These are phyloP conservation scores for Ursus arctos DNA, from an alignment of 2,113 vertebrate genomes.

Conservation along the genomic window DNA sequence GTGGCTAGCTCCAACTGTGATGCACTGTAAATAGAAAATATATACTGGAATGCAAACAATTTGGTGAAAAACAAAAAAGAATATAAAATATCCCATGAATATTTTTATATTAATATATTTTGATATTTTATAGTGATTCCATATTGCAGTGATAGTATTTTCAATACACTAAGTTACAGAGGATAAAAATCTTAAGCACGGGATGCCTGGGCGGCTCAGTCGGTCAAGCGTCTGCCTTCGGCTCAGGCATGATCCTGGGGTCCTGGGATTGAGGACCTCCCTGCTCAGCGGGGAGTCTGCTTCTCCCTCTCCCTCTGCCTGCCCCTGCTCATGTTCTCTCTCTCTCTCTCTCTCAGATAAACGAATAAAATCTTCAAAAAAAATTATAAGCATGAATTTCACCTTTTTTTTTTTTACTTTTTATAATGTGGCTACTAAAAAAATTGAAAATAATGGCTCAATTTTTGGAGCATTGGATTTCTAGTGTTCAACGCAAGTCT, in stretches of 20 bases:
- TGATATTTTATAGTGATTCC: not conserved
- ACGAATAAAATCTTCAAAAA: not conserved
- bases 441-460: not conserved
- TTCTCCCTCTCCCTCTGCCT: too few species aligned
- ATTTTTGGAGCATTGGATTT: not conserved
- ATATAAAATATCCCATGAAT: not conserved
- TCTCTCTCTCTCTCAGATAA: not conserved
- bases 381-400: not conserved
- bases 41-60: not conserved
- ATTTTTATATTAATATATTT: constrained; percentile 5
- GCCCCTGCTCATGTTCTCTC: too few species aligned
- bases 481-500: not conserved
- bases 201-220: too few species aligned
- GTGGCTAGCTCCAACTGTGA: not conserved
- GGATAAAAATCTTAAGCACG: not conserved
- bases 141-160: not conserved
- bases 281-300: too few species aligned
- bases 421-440: not conserved
- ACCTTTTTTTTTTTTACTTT: not conserved
- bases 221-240: too few species aligned
- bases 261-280: too few species aligned
- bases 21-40: not conserved
- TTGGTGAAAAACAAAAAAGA: not conserved
- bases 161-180: not conserved
- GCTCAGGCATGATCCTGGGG: too few species aligned